phyloP scores from a whole-genome alignment of 2,113 vertebrate species.

The Siphamia tubifer region DNA sequence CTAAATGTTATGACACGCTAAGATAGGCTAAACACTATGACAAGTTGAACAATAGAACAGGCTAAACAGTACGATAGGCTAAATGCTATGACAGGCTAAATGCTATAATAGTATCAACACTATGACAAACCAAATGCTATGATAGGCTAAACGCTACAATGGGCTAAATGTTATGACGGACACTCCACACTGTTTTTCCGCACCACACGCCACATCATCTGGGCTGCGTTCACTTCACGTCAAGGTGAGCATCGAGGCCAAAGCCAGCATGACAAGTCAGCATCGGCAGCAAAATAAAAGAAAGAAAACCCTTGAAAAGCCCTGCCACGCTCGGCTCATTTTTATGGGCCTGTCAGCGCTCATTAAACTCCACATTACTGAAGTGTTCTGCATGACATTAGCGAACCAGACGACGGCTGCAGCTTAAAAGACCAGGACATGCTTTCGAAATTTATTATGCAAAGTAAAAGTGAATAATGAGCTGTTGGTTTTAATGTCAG shows the following conservation, averaged over 20 bases:
- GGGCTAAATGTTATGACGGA: constrained; percentile 39
- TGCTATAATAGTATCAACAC: too few relatives aligned
- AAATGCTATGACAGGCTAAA: too few relatives aligned
- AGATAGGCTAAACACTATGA: too few relatives aligned
- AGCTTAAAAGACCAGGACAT: constrained; percentile 38
- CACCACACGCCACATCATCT: constrained; percentile 18
- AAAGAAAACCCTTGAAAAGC: constrained; percentile 32
- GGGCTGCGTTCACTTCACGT: constrained; percentile 30
- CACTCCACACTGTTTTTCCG: constrained; percentile 20
- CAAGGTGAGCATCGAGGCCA: constrained; percentile 55
- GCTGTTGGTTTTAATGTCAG: constrained; percentile 36
- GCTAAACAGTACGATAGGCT: too few relatives aligned
- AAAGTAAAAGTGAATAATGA: constrained; percentile 50
- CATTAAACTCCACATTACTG: constrained; percentile 68
- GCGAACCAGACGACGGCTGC: constrained; percentile 3
- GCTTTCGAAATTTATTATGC: constrained; percentile 47
- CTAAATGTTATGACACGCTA: too few relatives aligned
- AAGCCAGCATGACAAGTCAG: constrained; percentile 40
- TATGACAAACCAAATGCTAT: too few relatives aligned
- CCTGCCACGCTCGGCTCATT: constrained; percentile 37
- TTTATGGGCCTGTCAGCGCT: constrained; percentile 59
- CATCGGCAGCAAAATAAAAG: neutral
- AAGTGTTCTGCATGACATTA: constrained; percentile 57
- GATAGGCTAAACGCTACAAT: too few relatives aligned
- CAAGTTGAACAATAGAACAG: too few relatives aligned